Base-by-base conservation (phyloP, 64 coral and sea anemone species). In the Platygyra sinensis region DNA sequence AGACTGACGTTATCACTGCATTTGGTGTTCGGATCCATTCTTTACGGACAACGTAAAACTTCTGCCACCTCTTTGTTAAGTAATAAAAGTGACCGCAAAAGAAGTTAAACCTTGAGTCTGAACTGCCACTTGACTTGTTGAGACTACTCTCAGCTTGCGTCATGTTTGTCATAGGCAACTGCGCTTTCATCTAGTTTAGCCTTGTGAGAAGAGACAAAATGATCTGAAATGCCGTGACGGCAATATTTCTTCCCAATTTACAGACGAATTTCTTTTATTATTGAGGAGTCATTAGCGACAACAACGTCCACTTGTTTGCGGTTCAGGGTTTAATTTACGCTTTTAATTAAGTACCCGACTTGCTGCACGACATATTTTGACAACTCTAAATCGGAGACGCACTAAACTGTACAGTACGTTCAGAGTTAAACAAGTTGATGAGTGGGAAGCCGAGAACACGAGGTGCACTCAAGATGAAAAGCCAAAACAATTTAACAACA, bases 351-450 rank as follows among this genome's bases (percentile, higher is more conserved):
- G 52, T 71, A 29, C 28, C 14, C 54, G 54, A 57, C 54, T 57
- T 57, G 11, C 54, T 57, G 25, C n/a, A 69, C 25, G 25, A 69
- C 65, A 11, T 69, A 11, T 69, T n/a, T 50, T 85, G 62, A 42
- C 24, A 64, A 50, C 81, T n/a, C 25, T 69, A 24, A 85, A 85
- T 29, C 22, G 62, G 71, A 28, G 81, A 71, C 81, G 63, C 81
- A 71, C 62, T 46, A 2, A 85, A 22, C 63, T 83, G 33, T 28
- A 64, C 38, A 42, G 16, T n/a, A 71, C 24, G 6, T 14, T 52
- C 24, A 71, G 14, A 2, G 13, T 61, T 63, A 72, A n/a, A 28
- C 62, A 29, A 69, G n/a, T 22, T 27, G 65, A 69, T 27, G 65
- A 20, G 22, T 24, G 65, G 81, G 19, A 67, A 67, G 49, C 22